Evolutionary conservation across 2,888 invertebrate species (phyloP).

Genomic region (Eupithecia exiguata): DNA sequence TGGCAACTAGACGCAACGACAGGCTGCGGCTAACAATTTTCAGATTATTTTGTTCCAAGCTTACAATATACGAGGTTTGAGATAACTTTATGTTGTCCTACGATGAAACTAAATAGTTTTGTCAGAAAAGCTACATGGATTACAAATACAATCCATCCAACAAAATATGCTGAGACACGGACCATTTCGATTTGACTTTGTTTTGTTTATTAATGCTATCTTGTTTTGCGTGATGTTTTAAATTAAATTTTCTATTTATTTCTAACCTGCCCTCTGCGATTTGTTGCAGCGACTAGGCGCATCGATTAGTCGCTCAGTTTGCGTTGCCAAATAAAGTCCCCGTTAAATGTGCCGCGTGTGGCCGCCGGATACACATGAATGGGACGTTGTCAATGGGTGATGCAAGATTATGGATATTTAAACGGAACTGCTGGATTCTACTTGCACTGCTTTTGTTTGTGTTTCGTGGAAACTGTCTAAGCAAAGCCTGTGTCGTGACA

Average conservation of each 20-base stretch:
- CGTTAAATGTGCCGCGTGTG: conserved; percentile 67
- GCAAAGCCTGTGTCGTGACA: background rate
- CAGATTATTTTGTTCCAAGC: background rate
- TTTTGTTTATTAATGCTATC: background rate
- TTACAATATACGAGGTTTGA: background rate
- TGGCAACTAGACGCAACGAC: background rate
- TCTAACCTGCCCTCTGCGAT: background rate
- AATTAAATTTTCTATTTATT: background rate
- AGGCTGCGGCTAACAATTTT: background rate
- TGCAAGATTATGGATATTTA: conserved; percentile 38
- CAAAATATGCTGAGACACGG: background rate
- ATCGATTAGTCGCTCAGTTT: background rate
- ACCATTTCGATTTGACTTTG: background rate
- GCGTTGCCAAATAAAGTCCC: conserved; percentile 33
- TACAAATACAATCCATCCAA: background rate
- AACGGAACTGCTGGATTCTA: conserved; percentile 20
- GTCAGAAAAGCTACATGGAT: background rate
- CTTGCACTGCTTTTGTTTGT: background rate
- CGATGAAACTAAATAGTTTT: background rate
- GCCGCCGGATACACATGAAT: conserved; percentile 68
- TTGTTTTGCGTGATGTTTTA: background rate
- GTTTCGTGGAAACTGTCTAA: background rate
- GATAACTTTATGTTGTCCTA: background rate
- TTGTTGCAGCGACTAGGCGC: background rate
- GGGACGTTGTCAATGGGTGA: conserved; percentile 52